phyloP scores from a whole-genome alignment of 2,113 vertebrate genomes.

The Crotalus horridus region DNA sequence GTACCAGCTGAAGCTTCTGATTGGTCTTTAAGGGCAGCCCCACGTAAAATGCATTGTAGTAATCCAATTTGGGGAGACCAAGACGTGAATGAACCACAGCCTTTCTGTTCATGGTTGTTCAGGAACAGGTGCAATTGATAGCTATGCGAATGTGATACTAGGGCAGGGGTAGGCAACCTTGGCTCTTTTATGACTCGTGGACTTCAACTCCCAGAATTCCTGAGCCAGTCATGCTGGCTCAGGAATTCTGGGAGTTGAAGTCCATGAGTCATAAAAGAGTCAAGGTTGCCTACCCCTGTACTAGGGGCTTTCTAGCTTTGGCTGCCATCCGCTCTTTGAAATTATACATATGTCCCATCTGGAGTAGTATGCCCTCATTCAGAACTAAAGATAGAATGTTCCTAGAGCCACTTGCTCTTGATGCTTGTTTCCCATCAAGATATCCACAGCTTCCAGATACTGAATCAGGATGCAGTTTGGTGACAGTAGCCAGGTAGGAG shows the following conservation, averaged over 20 bases:
- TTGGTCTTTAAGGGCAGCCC: background rate
- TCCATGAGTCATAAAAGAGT: too few species aligned
- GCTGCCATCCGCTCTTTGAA: background rate
- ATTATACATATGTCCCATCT: background rate
- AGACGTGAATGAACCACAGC: background rate
- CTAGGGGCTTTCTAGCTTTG: background rate
- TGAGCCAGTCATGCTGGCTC: too few species aligned
- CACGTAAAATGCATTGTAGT: background rate
- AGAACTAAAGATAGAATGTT: background rate
- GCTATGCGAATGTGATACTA: background rate
- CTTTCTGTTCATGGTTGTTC: background rate
- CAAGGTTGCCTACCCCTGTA: background rate
- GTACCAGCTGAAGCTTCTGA: background rate
- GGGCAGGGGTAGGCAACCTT: background rate
- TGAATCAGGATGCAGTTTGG: background rate
- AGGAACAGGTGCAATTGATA: background rate
- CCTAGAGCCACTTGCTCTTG: background rate
- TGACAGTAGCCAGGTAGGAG: background rate
- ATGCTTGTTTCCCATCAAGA: background rate
- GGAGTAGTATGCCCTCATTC: background rate
- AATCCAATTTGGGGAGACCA: background rate
- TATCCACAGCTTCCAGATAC: background rate
- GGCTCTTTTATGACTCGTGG: too few species aligned
- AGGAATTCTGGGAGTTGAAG: too few species aligned
- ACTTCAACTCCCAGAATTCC: too few species aligned